Evolutionary conservation across 2,888 invertebrate species (phyloP).

Genomic region (Pteria penguin): DNA sequence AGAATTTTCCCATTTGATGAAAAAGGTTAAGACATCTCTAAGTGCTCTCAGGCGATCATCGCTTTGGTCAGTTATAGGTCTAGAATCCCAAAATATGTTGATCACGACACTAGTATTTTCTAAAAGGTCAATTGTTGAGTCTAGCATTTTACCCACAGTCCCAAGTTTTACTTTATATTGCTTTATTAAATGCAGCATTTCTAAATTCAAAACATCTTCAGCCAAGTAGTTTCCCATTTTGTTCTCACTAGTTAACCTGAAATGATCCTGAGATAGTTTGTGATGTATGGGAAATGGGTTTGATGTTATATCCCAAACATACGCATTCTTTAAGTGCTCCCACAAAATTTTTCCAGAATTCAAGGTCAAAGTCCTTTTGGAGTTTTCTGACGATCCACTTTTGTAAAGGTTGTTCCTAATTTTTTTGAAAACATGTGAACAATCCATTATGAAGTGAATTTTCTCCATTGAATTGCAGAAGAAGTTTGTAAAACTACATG

Average conservation of each 20-base stretch:
- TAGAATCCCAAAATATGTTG: slow-evolving; percentile 25
- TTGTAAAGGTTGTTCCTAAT: slow-evolving; percentile 36
- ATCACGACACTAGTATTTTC: slow-evolving; percentile 31
- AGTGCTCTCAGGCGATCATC: slow-evolving; percentile 34
- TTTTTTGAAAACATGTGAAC: slow-evolving; percentile 38
- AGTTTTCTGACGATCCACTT: slow-evolving; percentile 29
- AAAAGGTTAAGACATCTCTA: slow-evolving; percentile 26
- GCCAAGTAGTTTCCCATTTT: slow-evolving; percentile 51
- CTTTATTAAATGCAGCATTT: slow-evolving; percentile 50
- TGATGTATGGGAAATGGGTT: slow-evolving; percentile 36
- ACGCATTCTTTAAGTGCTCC: slow-evolving; percentile 41
- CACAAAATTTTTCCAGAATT: slow-evolving; percentile 4
- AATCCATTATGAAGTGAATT: slow-evolving; percentile 15
- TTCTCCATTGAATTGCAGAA: no score
- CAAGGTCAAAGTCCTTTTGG: background rate
- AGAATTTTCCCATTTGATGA: slow-evolving; percentile 34
- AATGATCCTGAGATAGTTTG: slow-evolving; percentile 38
- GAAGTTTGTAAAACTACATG: background rate
- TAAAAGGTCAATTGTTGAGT: slow-evolving; percentile 37
- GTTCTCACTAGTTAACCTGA: slow-evolving; percentile 28
- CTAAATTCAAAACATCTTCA: slow-evolving; percentile 39
- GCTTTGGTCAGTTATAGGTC: slow-evolving; percentile 24
- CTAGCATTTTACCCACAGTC: slow-evolving; percentile 23
- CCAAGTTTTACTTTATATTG: slow-evolving; percentile 30
- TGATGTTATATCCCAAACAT: slow-evolving; percentile 38